A percentile compares a stretch with the other conserved stretches of the same genome.
Evolutionary conservation across 30 jellyfish, hydroid and myxozoan species (phyloP).

Genomic region (Mastigias papua): DNA sequence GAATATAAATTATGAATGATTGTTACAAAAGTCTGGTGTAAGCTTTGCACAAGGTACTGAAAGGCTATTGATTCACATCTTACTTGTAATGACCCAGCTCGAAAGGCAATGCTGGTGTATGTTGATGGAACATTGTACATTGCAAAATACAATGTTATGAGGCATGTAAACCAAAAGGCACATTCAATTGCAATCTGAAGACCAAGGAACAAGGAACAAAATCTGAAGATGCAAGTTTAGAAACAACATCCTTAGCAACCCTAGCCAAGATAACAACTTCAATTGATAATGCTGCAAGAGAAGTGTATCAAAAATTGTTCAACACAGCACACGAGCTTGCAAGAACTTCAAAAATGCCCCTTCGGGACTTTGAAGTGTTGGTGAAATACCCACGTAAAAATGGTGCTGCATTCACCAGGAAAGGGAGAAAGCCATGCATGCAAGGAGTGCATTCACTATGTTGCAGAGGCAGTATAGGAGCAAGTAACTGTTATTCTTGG

Average conservation of each 20-base stretch:
- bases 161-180: too few species aligned
- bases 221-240: conserved; percentile 19
- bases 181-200: conserved; percentile 20
- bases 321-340: conserved; percentile 42
- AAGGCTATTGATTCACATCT: neutral
- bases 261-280: conserved; percentile 24
- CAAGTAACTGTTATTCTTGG: conserved; percentile 34
- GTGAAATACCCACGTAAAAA: conserved; percentile 30
- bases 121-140: too few species aligned
- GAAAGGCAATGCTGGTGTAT: conserved; percentile 18
- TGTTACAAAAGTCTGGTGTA: neutral
- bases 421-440: neutral
- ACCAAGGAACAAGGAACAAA: conserved; percentile 20
- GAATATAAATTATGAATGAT: neutral
- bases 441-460: conserved; percentile 5
- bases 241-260: conserved; percentile 14
- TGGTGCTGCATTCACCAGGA: conserved; percentile 30
- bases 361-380: conserved; percentile 43
- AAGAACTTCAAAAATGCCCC: conserved; percentile 33
- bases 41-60: neutral
- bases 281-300: conserved; percentile 35
- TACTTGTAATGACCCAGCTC: conserved; percentile 34
- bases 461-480: conserved; percentile 34
- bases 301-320: conserved; percentile 9
- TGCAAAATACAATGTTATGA: too few species aligned